Conservation (phyloP, 1,140 invertebrate genomes). For the Carposina sasakii region DNA sequence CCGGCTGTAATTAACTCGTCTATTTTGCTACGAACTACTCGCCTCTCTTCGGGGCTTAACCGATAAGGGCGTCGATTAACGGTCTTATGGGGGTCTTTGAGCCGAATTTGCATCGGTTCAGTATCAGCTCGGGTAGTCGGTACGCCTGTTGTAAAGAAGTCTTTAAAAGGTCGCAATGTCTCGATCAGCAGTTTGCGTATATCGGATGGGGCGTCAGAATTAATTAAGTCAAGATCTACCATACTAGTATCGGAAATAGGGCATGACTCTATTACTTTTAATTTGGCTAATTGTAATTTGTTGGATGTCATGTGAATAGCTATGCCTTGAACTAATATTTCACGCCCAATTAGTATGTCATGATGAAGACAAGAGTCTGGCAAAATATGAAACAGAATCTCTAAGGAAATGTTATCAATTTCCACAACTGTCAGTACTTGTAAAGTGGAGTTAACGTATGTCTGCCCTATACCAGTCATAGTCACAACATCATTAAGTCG, state of each 20-base stretch:
- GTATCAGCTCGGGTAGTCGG: constrained; percentile 16
- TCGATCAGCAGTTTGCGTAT: too few species aligned
- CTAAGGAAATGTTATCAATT: constrained; percentile 19
- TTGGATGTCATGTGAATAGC: constrained; percentile 15
- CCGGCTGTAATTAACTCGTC: constrained; percentile 22
- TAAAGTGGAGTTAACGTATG: constrained; percentile 10
- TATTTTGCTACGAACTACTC: constrained; percentile 23
- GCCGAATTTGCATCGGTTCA: constrained; percentile 17
- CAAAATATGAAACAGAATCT: constrained; percentile 33
- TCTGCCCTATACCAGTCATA: constrained; percentile 22
- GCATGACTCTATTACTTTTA: too few species aligned
- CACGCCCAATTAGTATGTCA: constrained; percentile 30
- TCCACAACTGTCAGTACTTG: constrained; percentile 23
- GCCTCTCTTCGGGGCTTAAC: constrained; percentile 16
- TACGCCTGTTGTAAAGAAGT: constrained; percentile 12
- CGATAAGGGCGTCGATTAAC: constrained; percentile 31
- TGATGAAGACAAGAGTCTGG: constrained; percentile 23
- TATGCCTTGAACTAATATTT: constrained; percentile 27
- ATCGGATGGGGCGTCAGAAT: too few species aligned
- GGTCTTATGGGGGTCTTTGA: constrained; percentile 20
- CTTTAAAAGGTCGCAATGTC: too few species aligned
- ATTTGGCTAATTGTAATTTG: constrained; percentile 2
- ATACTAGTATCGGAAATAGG: too few species aligned
- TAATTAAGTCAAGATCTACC: too few species aligned
- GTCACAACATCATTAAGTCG: constrained; percentile 17